These are phyloP conservation scores for Orthonychiurus folsomi DNA, from an alignment of 2,888 invertebrate genomes.

Conservation along the genomic window DNA sequence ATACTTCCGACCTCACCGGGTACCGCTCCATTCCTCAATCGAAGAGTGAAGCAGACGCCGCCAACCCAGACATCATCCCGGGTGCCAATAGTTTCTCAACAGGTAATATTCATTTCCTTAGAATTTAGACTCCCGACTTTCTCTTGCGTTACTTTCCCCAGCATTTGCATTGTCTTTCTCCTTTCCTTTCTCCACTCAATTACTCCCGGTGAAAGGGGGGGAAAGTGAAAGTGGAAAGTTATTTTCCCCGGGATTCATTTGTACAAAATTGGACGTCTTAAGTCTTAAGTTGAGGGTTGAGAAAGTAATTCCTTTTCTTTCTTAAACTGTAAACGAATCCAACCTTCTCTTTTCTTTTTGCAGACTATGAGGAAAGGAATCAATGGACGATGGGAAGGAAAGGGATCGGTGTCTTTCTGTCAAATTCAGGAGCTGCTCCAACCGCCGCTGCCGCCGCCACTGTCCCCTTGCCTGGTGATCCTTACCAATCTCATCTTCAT, in stretches of 20 bases:
- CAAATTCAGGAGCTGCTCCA: slow-evolving; percentile 8
- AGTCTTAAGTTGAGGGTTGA: no score
- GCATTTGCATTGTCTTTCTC: neutral
- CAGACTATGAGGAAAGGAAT: slow-evolving; percentile 7
- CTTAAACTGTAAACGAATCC: neutral
- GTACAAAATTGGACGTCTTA: neutral
- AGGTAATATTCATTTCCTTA: slow-evolving; percentile 24
- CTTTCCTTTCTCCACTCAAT: neutral
- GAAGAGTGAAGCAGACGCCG: slow-evolving; percentile 34
- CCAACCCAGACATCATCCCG: slow-evolving; percentile 40
- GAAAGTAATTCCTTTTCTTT: neutral
- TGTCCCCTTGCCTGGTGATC: neutral
- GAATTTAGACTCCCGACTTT: neutral
- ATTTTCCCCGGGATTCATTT: neutral
- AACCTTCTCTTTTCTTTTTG: neutral
- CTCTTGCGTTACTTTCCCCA: neutral
- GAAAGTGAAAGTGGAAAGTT: neutral
- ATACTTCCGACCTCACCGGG: slow-evolving; percentile 25
- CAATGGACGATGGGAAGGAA: slow-evolving; percentile 9
- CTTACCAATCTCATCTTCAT: slow-evolving; percentile 18
- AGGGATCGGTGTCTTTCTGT: slow-evolving; percentile 6
- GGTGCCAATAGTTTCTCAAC: slow-evolving; percentile 40
- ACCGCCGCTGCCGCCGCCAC: no score
- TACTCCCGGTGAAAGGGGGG: neutral
- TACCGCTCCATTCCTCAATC: slow-evolving; percentile 35